Base-by-base conservation (phyloP, 2,888 invertebrate genomes). In the Aplocera efformata region DNA sequence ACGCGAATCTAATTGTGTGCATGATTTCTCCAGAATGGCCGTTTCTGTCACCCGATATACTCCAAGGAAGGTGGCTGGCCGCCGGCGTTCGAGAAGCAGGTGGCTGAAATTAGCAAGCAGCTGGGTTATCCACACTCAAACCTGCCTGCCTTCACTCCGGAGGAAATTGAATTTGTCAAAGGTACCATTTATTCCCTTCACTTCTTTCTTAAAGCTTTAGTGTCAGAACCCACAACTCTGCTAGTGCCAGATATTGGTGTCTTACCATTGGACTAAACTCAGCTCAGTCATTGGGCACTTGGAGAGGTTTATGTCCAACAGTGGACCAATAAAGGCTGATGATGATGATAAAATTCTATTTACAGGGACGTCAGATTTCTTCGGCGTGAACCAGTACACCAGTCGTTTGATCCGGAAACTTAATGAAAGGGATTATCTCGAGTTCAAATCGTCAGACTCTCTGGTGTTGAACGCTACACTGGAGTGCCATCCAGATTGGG, bases 361-460 rank as follows among this genome's bases (percentile, higher is more conserved):
- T 34, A 1, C 54, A 75, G 90, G 89, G 0, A 79, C 88, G 0
- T 76, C 70, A 4, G 90, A 90, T 53, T 90, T 78, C 58, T 73
- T 81, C 34, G 90, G 81, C 0, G 24, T 90, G 28, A 90, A 90
- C 54, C 74, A 81, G 42, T 90, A 90, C 65, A 78, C 85, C 0
- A 60, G 65, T 11, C 50, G 53, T 7, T 23, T 48, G 20, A 57
- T 57, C 0, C 53, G 52, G 1, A 46, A 21, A 10, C 56, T 41
- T 0, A 17, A 11, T 20, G 42, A 34, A 0, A 60, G 45, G 1
- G 63, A 56, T 35, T 17, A 0, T 22, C 3, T 59, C 0, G n/a
- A 8, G 1, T 8, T 23, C 0, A 50, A 50, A 31, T 38, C 53
- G 0, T 1, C 56, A 6, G 60, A 56, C 11, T 36, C 39, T 0